These are phyloP conservation scores for Pachycephala philippinensis DNA, from an alignment of 2,113 vertebrate species.

Conservation along the genomic window DNA sequence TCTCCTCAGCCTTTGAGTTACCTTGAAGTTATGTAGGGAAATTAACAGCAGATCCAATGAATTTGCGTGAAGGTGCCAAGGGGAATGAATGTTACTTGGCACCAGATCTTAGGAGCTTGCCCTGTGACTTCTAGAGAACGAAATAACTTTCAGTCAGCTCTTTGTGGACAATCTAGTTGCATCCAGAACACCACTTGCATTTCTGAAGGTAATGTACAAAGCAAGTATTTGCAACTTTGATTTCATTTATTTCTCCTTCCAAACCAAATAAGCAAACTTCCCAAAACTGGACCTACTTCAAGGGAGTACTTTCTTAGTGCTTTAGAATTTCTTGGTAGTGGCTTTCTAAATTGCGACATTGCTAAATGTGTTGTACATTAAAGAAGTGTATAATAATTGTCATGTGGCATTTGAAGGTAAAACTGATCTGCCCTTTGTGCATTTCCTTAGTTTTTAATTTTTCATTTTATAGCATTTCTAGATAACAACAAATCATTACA, in stretches of 20 bases:
- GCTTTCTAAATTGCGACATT: background rate
- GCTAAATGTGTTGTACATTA: constrained; percentile 7
- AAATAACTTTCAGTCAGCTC: background rate
- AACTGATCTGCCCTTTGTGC: constrained; percentile 26
- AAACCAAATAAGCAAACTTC: background rate
- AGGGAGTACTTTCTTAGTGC: background rate
- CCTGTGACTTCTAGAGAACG: background rate
- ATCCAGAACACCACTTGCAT: background rate
- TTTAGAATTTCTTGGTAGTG: background rate
- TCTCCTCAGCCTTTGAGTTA: background rate
- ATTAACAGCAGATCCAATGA: background rate
- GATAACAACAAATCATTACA: constrained; percentile 8
- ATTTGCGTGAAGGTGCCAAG: background rate
- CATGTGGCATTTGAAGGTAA: background rate
- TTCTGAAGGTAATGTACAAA: background rate
- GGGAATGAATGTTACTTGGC: background rate
- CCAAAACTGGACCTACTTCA: background rate
- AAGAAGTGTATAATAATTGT: background rate
- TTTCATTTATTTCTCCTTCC: background rate
- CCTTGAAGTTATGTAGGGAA: background rate
- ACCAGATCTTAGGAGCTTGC: background rate
- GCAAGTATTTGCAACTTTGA: background rate
- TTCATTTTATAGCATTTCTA: constrained; percentile 33
- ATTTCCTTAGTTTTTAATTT: constrained; percentile 3
- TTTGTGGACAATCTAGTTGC: background rate